phyloP scores from a whole-genome alignment of 2,888 invertebrate species.

The Hartigia nigra region DNA sequence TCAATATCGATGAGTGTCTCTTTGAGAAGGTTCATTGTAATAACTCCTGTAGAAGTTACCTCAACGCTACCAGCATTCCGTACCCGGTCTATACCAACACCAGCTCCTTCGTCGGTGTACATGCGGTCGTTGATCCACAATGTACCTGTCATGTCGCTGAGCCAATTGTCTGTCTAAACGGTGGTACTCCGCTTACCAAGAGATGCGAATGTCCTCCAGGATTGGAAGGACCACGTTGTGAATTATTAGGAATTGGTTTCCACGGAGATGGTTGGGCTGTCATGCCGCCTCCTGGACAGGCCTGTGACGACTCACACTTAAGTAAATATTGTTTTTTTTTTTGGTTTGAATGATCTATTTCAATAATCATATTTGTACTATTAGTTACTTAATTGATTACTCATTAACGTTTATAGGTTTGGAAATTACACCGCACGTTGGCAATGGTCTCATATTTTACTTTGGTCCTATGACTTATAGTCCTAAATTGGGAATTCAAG shows the following conservation, averaged over 20 bases:
- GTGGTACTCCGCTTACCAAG: constrained; percentile 73
- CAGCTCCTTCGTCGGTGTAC: constrained; percentile 94
- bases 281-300: constrained; percentile 83
- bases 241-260: constrained; percentile 88
- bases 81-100: constrained; percentile 91
- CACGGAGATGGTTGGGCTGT: constrained; percentile 93
- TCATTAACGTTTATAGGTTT: constrained; percentile 62
- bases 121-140: constrained; percentile 82
- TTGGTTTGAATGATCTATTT: neutral
- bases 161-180: constrained; percentile 78
- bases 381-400: neutral
- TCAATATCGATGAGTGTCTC: constrained; percentile 92
- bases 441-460: constrained; percentile 89
- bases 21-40: constrained; percentile 79
- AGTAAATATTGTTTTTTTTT: constrained; percentile 48
- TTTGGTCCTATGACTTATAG: constrained; percentile 83
- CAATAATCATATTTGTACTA: neutral
- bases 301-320: constrained; percentile 83
- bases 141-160: constrained; percentile 76
- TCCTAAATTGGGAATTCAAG: constrained; percentile 76
- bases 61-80: constrained; percentile 80
- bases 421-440: constrained; percentile 81
- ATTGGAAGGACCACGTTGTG: constrained; percentile 89
- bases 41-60: constrained; percentile 82
- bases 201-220: constrained; percentile 85